phyloP scores from a whole-genome alignment of 2,113 vertebrate species.

The Ctenomys sociabilis region DNA sequence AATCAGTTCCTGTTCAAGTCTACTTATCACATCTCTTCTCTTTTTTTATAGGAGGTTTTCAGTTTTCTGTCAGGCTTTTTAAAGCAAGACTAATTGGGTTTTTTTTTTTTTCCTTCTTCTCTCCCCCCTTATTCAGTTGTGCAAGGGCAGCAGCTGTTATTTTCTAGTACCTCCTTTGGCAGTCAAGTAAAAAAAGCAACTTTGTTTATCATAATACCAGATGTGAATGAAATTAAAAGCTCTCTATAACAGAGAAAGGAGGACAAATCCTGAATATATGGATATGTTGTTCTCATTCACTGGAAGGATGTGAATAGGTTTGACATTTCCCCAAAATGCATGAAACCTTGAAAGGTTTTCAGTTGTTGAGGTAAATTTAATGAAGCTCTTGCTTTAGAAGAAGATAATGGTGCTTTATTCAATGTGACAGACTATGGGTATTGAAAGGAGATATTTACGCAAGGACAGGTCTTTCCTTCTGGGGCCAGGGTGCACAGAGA shows the following conservation, averaged over 20 bases:
- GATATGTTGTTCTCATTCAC: conserved; percentile 74
- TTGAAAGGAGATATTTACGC: conserved; percentile 65
- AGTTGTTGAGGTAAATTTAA: conserved; percentile 74
- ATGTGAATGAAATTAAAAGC: conserved; percentile 87
- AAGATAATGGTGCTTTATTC: conserved; percentile 72
- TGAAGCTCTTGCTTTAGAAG: background rate
- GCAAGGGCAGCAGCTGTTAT: conserved; percentile 88
- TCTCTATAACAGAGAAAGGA: conserved; percentile 80
- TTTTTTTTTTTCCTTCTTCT: background rate
- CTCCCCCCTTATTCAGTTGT: conserved; percentile 82
- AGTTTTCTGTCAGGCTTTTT: conserved; percentile 86
- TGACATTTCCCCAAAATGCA: conserved; percentile 80
- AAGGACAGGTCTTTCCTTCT: background rate
- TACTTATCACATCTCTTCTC: conserved; percentile 77
- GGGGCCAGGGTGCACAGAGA: background rate
- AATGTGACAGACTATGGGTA: background rate
- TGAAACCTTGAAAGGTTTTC: conserved; percentile 75
- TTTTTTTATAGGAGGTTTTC: conserved; percentile 83
- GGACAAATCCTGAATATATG: conserved; percentile 75
- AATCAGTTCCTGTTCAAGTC: conserved; percentile 83
- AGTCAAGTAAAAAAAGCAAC: conserved; percentile 84
- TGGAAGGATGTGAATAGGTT: conserved; percentile 78
- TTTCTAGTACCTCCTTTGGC: conserved; percentile 87
- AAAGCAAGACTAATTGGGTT: conserved; percentile 85
- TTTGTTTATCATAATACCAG: conserved; percentile 88